Evolutionary conservation across 2,888 invertebrate species (phyloP), one percentile per base, ranked within the genome.

Genomic region (Ochropleura plecta): DNA sequence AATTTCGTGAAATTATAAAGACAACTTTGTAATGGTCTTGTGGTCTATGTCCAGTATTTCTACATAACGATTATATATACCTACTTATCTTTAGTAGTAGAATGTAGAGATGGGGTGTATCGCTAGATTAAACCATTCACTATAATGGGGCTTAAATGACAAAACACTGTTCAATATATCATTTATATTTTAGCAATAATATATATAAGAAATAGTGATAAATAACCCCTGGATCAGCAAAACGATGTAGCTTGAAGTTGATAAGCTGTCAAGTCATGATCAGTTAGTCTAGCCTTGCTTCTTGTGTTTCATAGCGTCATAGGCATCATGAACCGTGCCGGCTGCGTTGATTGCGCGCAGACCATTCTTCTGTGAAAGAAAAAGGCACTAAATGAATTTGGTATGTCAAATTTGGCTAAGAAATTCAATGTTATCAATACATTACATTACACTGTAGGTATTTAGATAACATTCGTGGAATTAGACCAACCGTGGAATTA

Each of bases 351-450:
- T 30, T 12, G 68, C 81, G 0, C 84, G 49, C 1, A 82, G 46
- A n/a, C 84, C 82, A 62, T 64, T 82, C 62, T 75, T 86, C 86
- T 86, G 81, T 30, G 74, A 86, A 70, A 16, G 18, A 0, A 69
- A 71, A 63, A 63, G 1, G 0, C 0, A 14, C 46, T 0, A 59
- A 10, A 1, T 30, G 6, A n/a, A 42, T 44, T 62, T 44, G n/a
- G 42, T 44, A n/a, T 30, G 30, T 59, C 0, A 8, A 57, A 55
- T 55, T 30, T 55, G 55, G 0, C 30, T 30, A 30, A 30, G 3
- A 30, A 30, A 30, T 14, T 30, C 7, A 55, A 55, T 30, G 3
- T 14, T 1, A 16, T 49, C 16, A 16, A 49, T 30, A 30, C 30
- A 30, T 30, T 30, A 30, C 30, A 3, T 30, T n/a, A n/a, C n/a